phyloP scores from a whole-genome alignment of 2,888 invertebrate species.

The Gandaritis pyraliata region DNA sequence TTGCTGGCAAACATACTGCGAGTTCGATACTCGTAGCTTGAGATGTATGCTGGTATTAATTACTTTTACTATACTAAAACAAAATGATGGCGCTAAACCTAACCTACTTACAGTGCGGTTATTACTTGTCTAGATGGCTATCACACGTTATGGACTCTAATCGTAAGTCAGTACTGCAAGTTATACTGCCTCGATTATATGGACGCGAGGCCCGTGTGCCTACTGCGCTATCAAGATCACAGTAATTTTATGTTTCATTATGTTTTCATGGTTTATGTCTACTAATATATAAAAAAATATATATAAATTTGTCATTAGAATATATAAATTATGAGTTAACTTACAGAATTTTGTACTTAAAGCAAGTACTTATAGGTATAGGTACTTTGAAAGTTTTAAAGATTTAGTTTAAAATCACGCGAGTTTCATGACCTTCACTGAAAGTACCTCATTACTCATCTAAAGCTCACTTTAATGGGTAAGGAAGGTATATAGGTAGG shows the following conservation, averaged over 20 bases:
- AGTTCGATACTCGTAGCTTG: no score
- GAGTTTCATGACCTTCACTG: not conserved
- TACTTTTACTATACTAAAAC: no score
- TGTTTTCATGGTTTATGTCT: not conserved
- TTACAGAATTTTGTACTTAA: not conserved
- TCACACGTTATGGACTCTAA: slow-evolving; percentile 13
- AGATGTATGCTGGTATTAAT: no score
- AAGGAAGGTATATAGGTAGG: not conserved
- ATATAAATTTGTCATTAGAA: no score
- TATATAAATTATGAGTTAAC: not conserved
- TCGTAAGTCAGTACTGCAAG: slow-evolving; percentile 24
- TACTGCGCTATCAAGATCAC: slow-evolving; percentile 20
- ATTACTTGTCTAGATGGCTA: slow-evolving; percentile 18
- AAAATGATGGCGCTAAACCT: not conserved
- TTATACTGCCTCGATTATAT: slow-evolving; percentile 18
- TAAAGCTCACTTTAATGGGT: not conserved
- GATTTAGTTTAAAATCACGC: no score
- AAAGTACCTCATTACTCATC: not conserved
- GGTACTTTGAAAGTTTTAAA: no score
- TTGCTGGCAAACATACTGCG: slow-evolving; percentile 37
- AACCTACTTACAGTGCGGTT: not conserved
- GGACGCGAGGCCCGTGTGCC: slow-evolving; percentile 14
- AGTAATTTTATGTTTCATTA: not conserved
- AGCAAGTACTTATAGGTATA: no score
- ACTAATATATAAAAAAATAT: no score